phyloP scores from a whole-genome alignment of 2,113 vertebrate species.

The Triplophysa tibetana region DNA sequence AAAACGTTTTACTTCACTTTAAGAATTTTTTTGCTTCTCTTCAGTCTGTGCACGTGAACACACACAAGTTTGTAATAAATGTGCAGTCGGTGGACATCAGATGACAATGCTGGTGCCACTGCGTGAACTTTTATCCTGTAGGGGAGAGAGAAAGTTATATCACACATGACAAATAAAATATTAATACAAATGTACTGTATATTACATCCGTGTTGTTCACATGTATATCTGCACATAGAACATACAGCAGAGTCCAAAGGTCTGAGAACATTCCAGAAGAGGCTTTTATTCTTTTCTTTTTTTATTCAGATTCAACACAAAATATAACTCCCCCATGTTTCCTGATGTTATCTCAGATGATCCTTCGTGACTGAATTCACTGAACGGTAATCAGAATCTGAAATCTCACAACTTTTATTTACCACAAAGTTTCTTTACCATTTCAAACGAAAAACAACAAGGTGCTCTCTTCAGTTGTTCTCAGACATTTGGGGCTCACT shows the following conservation, averaged over 20 bases:
- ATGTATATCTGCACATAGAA: too few relatives aligned
- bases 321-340: too few relatives aligned
- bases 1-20: neutral
- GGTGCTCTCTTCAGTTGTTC: neutral
- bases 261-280: neutral
- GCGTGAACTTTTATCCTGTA: conserved; percentile 85
- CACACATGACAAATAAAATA: too few relatives aligned
- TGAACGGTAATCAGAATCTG: neutral
- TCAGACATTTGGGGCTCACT: neutral
- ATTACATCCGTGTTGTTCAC: too few relatives aligned
- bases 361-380: too few relatives aligned
- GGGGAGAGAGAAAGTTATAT: conserved; percentile 59
- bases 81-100: conserved; percentile 55
- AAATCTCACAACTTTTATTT: too few relatives aligned
- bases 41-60: neutral
- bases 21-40: neutral
- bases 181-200: too few relatives aligned
- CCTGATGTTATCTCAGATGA: too few relatives aligned
- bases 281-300: neutral
- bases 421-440: too few relatives aligned
- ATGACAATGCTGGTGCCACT: conserved; percentile 89
- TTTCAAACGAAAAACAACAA: neutral
- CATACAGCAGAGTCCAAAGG: neutral
- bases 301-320: too few relatives aligned
- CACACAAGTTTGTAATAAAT: neutral